These are phyloP conservation scores for Bovichtus diacanthus DNA, from an alignment of 2,797 vertebrate genomes.

Conservation along the genomic window DNA sequence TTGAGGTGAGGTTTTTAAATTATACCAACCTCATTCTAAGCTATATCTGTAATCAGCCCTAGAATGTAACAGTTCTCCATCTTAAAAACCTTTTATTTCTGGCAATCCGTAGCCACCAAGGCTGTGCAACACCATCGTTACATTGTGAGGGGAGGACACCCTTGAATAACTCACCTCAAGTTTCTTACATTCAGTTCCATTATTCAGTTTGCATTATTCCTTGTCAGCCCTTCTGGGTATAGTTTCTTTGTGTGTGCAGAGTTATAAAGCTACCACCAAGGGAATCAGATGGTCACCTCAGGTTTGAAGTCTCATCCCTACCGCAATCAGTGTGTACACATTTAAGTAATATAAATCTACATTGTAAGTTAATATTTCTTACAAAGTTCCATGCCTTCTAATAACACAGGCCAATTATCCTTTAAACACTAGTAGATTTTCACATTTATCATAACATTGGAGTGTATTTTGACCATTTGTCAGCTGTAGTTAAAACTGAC, in stretches of 20 bases:
- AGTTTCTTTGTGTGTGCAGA: neutral
- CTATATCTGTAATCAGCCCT: neutral
- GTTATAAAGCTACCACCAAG: neutral
- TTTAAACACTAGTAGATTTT: neutral
- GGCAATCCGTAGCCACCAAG: conserved; percentile 4
- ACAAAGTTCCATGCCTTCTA: neutral
- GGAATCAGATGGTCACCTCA: neutral
- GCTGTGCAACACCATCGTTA: conserved; percentile 16
- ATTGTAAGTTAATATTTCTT: neutral
- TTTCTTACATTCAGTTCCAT: conserved; percentile 2
- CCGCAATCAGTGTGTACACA: neutral
- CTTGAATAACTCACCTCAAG: conserved; percentile 15
- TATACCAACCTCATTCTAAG: neutral
- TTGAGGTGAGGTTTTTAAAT: neutral
- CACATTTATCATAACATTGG: neutral
- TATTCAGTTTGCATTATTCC: conserved; percentile 17
- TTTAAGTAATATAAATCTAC: neutral
- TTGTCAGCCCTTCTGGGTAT: neutral
- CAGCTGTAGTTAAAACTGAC: neutral
- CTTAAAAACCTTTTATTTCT: conserved; percentile 37
- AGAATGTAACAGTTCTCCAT: conserved; percentile 4
- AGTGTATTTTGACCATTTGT: neutral
- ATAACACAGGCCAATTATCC: neutral
- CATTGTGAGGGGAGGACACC: neutral
- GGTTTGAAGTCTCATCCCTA: conserved; percentile 1